Conservation (phyloP, 2,113 vertebrate species). For the Corynorhinus townsendii region DNA sequence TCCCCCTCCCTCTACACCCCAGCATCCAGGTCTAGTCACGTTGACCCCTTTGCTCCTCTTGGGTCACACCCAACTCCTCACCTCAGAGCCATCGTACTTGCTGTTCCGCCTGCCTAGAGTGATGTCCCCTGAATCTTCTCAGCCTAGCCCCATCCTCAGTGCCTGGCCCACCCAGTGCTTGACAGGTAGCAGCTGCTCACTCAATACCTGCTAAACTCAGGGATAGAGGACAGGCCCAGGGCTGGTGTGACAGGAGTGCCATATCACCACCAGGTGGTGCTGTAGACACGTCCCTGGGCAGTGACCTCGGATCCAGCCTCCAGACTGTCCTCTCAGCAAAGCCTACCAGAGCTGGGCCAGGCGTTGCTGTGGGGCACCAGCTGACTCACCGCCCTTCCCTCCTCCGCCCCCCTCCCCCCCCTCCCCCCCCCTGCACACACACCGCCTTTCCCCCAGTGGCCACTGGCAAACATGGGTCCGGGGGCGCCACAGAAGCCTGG, state of each 20-base stretch:
- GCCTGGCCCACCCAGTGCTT: background rate
- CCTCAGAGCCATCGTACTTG: background rate
- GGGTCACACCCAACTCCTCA: rapidly evolving
- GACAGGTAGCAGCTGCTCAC: background rate
- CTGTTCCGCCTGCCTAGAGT: background rate
- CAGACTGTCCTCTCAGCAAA: background rate
- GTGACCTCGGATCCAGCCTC: background rate
- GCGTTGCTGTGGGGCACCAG: background rate
- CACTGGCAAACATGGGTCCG: background rate
- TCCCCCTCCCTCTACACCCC: background rate
- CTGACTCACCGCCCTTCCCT: background rate
- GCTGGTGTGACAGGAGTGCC: background rate
- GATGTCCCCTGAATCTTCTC: background rate
- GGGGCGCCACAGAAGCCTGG: background rate
- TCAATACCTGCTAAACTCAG: background rate
- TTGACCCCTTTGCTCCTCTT: background rate
- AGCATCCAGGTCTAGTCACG: background rate
- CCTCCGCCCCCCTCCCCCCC: rapidly evolving
- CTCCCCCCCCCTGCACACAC: rapidly evolving
- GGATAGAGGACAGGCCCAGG: background rate
- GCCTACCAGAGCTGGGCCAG: background rate
- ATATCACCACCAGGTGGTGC: constrained; percentile 39
- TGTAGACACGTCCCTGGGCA: background rate
- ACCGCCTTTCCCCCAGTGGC: background rate
- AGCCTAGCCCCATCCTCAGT: background rate